Conservation (phyloP, 2,113 vertebrate genomes). For the Raja brachyura region DNA sequence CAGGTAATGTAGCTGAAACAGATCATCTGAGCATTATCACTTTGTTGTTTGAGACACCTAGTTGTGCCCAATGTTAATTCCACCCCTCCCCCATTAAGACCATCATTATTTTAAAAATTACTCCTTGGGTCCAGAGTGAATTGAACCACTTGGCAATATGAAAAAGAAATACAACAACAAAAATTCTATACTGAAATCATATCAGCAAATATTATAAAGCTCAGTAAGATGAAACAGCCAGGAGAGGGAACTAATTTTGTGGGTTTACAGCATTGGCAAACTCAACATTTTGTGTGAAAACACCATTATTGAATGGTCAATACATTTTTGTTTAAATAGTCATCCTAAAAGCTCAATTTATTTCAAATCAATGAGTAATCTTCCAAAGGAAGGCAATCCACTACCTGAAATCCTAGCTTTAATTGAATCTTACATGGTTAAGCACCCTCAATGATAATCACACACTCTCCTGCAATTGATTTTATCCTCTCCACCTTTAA, state of each 20-base stretch:
- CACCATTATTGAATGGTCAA: not conserved
- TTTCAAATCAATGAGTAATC: conserved; percentile 26
- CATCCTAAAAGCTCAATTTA: conserved; percentile 1
- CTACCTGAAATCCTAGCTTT: not conserved
- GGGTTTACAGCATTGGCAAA: not conserved
- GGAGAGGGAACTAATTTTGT: not conserved
- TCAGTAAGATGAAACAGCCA: not conserved
- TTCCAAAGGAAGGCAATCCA: not conserved
- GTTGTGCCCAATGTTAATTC: not conserved
- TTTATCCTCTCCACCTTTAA: not conserved
- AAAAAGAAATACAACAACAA: not conserved
- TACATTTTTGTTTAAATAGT: conserved; percentile 12
- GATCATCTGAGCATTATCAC: not conserved
- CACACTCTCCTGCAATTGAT: not conserved
- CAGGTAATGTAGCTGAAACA: not conserved
- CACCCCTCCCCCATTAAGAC: too few species aligned
- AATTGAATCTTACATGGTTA: not conserved
- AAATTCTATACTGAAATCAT: not conserved
- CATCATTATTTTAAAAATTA: not conserved
- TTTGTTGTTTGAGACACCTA: not conserved
- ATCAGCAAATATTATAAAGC: not conserved
- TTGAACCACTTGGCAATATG: not conserved
- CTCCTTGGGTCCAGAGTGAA: not conserved
- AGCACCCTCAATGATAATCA: not conserved
- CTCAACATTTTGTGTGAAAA: not conserved